A percentile compares a stretch with the other conserved stretches of the same genome.
Conservation (phyloP, 2,888 invertebrate genomes). For the Stenurella melanura region DNA sequence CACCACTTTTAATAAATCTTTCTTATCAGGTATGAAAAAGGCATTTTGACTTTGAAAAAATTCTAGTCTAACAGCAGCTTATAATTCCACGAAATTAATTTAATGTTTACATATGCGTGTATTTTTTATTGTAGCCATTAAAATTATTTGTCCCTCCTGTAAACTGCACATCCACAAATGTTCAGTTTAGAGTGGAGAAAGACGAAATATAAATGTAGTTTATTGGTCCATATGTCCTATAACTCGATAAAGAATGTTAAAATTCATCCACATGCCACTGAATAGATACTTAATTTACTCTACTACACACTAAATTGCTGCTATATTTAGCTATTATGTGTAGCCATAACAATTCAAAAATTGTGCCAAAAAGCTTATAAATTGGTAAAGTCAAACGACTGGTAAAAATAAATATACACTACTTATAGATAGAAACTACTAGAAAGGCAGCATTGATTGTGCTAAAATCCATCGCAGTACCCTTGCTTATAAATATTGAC, state of each 20-base stretch:
- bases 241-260: background rate
- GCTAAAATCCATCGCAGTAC: slow-evolving; percentile 47
- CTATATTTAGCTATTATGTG: slow-evolving; percentile 1
- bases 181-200: too few relatives aligned
- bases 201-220: too few relatives aligned
- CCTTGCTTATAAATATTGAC: slow-evolving; percentile 12
- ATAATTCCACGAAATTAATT: too few relatives aligned
- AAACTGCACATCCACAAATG: too few relatives aligned
- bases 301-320: background rate
- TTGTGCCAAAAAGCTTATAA: slow-evolving; percentile 52
- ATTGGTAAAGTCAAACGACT: slow-evolving; percentile 37
- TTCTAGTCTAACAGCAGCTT: too few relatives aligned
- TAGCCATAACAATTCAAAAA: slow-evolving; percentile 28
- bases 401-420: background rate
- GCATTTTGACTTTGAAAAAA: too few relatives aligned
- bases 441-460: slow-evolving; percentile 64
- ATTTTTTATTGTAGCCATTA: too few relatives aligned
- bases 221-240: background rate
- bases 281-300: background rate
- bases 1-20: too few relatives aligned
- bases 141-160: too few relatives aligned
- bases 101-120: too few relatives aligned
- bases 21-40: too few relatives aligned
- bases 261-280: background rate
- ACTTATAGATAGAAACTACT: slow-evolving; percentile 9